phyloP scores from a whole-genome alignment of 1,140 invertebrate genomes.

The Globodera ellingtonae region DNA sequence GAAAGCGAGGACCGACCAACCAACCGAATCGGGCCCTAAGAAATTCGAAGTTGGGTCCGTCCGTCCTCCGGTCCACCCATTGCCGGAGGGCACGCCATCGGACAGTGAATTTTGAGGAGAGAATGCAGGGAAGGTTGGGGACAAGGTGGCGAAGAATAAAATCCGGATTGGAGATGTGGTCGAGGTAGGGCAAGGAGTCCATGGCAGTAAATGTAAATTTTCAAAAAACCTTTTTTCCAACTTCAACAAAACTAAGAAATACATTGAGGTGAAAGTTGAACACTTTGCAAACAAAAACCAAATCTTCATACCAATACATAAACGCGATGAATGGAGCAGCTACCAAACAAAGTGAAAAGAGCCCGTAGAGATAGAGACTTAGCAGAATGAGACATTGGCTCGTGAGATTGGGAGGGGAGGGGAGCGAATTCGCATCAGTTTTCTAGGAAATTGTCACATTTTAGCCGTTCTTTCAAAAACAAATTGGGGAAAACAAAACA shows the following conservation, averaged over 20 bases:
- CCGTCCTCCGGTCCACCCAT: not conserved
- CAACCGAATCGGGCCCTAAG: not conserved
- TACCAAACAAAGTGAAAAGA: not conserved
- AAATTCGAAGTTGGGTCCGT: conserved; percentile 3
- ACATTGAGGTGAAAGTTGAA: not conserved
- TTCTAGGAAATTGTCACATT: not conserved
- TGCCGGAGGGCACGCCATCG: conserved; percentile 11
- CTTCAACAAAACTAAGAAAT: not conserved
- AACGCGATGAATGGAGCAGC: not conserved
- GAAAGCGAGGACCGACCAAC: not conserved
- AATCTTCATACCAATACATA: not conserved
- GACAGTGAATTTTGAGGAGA: not conserved
- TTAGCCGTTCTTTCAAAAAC: not conserved
- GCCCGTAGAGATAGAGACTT: not conserved
- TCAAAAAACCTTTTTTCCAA: not conserved
- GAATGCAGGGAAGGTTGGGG: not conserved
- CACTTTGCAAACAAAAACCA: not conserved
- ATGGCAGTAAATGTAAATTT: not conserved
- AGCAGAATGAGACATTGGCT: not conserved
- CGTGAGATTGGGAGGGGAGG: not conserved
- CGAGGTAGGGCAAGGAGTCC: not conserved
- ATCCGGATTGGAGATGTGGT: conserved; percentile 3
- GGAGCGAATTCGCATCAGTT: too few species aligned
- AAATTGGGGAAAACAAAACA: conserved; percentile 2
- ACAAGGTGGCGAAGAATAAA: conserved; percentile 3